Percentiles rank a stretch among this genome's conserved stretches.
phyloP scores from a whole-genome alignment of 2,888 invertebrate genomes.

The Phengaris arion region DNA sequence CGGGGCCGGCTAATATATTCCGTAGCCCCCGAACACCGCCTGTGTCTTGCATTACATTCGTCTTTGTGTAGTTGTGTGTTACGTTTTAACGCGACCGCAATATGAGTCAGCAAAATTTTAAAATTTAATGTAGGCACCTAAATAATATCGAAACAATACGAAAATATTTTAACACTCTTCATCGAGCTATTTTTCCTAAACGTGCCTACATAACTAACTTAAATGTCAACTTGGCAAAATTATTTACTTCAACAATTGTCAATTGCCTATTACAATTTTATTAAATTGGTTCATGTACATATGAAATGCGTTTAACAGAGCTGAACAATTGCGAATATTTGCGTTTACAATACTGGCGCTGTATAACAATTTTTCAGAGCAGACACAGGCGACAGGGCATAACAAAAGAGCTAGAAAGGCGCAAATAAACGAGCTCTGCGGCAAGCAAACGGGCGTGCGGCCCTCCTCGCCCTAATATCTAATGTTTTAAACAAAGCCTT shows the following conservation, averaged over 20 bases:
- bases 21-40: constrained; percentile 62
- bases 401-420: constrained; percentile 76
- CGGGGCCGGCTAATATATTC: constrained; percentile 74
- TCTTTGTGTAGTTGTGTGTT: constrained; percentile 50
- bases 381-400: constrained; percentile 72
- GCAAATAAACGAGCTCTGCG: constrained; percentile 74
- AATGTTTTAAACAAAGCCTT: constrained; percentile 42
- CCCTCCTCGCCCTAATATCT: constrained; percentile 44
- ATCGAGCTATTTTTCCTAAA: neutral
- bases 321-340: constrained; percentile 65
- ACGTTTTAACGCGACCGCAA: constrained; percentile 37
- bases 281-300: constrained; percentile 11
- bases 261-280: neutral
- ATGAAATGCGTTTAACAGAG: constrained; percentile 10
- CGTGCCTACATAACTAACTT: neutral
- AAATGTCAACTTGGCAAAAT: too few species aligned
- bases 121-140: constrained; percentile 34
- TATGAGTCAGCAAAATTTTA: constrained; percentile 38
- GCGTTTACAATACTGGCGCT: constrained; percentile 64
- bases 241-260: neutral
- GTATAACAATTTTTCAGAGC: constrained; percentile 77
- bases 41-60: constrained; percentile 54
- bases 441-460: constrained; percentile 57
- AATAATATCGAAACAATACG: constrained; percentile 32
- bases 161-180: neutral